Base-by-base conservation (phyloP, 1,140 invertebrate species). In the Drosophila tropicalis region DNA sequence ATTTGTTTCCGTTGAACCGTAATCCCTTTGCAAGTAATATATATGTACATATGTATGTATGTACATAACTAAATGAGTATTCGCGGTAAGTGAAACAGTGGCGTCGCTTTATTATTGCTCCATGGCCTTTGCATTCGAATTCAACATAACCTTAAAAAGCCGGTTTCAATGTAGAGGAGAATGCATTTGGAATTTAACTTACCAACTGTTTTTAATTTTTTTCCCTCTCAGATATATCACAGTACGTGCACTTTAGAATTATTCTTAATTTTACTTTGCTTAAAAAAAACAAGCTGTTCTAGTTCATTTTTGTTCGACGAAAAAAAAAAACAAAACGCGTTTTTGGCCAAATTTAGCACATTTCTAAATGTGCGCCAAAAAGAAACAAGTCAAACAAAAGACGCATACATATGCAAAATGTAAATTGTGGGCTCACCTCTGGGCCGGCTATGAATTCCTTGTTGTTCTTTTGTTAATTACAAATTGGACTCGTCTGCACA, bases 281-380 rank as follows among this genome's bases (percentile, higher is more conserved):
- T 9, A 51, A 17, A 15, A 9, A 47, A 51, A 51, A 22, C 44
- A 3, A 9, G 19, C 9, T 29, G 29, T 29, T 5, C 5, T 29
- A 22, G 22, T 22, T 22, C 1, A 22, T 22, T 22, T 22, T 22
- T 22, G 22, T 22, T 22, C 22, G 1, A n/a, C 44, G 19, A 22
- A 19, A 47, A n/a, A 19, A 19, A 40, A 22, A 32, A 63, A 22
- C 47, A 10, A 17, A 17, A 13, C 17, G 25, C n/a, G 17, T 60
- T 64, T 32, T 65, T n/a, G 15, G 67, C 13, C 36, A 47, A 64
- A 65, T 70, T 70, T 73, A 70, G 67, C 10, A 17, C 41, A 15
- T 63, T 72, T 55, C 1, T 29, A 29, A 32, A 13, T 1, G 19
- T 61, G 61, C 41, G n/a, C 40, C 41, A 63, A 32, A 41, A 39